phyloP scores from a whole-genome alignment of 2,888 invertebrate genomes.

The Drosophila recens region DNA sequence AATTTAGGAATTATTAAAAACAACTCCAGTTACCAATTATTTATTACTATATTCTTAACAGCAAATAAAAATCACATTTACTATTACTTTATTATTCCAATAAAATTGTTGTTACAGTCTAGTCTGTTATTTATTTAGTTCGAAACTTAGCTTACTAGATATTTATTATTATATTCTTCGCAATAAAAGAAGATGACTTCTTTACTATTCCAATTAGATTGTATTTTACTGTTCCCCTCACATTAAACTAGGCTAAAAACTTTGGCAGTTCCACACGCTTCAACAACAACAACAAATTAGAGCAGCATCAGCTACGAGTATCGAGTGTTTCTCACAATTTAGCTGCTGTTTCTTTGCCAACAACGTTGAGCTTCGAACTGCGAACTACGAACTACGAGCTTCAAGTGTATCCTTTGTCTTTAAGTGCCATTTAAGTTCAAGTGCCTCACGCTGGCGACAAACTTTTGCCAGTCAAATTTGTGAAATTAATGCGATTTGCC shows the following conservation, averaged over 20 bases:
- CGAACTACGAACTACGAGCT: background rate
- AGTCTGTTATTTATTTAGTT: background rate
- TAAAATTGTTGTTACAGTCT: no score
- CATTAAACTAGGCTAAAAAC: constrained; percentile 15
- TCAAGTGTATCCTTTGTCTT: constrained; percentile 71
- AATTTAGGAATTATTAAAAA: no score
- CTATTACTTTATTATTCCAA: no score
- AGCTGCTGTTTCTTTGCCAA: constrained; percentile 24
- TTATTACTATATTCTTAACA: no score
- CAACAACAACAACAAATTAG: constrained; percentile 9
- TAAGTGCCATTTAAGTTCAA: constrained; percentile 76
- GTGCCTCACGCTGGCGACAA: constrained; percentile 60
- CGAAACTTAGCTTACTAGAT: background rate
- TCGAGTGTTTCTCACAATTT: constrained; percentile 19
- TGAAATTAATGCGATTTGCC: constrained; percentile 76
- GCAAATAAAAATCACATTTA: no score
- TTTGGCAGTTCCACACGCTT: constrained; percentile 14
- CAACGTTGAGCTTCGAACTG: background rate
- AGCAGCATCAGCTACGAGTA: constrained; percentile 3
- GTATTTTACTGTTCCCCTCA: background rate
- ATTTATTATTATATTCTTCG: background rate
- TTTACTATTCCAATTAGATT: constrained; percentile 1
- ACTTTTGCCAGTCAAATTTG: constrained; percentile 78
- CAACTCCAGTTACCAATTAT: no score
- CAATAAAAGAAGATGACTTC: background rate